Percentiles rank a stretch among this genome's conserved stretches.
These are phyloP conservation scores for Dolichomitus sp. DNA, from an alignment of 2,888 invertebrate genomes.

Conservation along the genomic window DNA sequence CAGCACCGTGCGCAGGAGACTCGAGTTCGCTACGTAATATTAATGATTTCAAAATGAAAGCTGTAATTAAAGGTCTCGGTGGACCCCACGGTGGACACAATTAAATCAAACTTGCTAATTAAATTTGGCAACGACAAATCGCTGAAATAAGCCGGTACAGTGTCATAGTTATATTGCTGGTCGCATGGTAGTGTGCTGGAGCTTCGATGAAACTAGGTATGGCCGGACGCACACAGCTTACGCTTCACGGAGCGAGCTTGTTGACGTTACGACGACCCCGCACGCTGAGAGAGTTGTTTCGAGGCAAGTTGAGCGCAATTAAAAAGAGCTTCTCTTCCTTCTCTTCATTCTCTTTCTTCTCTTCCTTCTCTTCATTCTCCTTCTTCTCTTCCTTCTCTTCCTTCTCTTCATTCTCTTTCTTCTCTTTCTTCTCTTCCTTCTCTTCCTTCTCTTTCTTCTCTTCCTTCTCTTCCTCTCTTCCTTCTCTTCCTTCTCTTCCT, in stretches of 20 bases:
- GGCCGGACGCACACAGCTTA: conserved; percentile 24
- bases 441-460: too few species aligned
- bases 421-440: too few species aligned
- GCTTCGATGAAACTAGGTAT: conserved; percentile 13
- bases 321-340: conserved; percentile 43
- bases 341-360: conserved; percentile 42
- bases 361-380: conserved; percentile 10
- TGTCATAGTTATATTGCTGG: conserved; percentile 21
- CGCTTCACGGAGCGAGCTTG: conserved; percentile 53
- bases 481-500: too few species aligned
- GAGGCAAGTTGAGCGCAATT: conserved; percentile 46
- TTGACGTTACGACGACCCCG: conserved; percentile 50
- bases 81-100: conserved; percentile 65
- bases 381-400: conserved; percentile 4
- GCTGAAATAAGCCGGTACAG: conserved; percentile 54
- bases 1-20: conserved; percentile 14
- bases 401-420: not conserved
- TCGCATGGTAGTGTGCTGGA: conserved; percentile 14
- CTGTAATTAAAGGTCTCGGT: conserved; percentile 70
- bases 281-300: conserved; percentile 35
- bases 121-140: conserved; percentile 79
- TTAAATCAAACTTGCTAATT: conserved; percentile 81
- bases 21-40: conserved; percentile 58
- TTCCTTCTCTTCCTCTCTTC: too few species aligned
- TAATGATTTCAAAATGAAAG: conserved; percentile 72